Evolutionary conservation across 2,113 vertebrate genomes (phyloP).

Genomic region (Paraplagusia blochii): DNA sequence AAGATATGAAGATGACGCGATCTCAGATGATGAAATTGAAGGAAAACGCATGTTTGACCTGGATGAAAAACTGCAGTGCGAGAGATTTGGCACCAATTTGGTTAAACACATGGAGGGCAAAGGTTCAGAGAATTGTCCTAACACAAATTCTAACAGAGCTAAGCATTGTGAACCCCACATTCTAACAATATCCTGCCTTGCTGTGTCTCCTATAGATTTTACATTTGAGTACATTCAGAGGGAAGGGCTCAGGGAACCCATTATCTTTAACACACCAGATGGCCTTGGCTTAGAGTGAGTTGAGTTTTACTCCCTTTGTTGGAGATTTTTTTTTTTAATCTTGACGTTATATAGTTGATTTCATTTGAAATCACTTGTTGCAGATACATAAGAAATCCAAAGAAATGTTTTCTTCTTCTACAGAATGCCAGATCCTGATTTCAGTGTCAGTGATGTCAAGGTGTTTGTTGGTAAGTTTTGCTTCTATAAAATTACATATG

Average conservation of each 20-base stretch:
- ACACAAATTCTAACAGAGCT: not conserved
- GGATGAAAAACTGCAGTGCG: conserved; percentile 88
- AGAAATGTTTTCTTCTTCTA: conserved; percentile 17
- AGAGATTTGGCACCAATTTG: conserved; percentile 84
- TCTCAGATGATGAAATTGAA: conserved; percentile 98
- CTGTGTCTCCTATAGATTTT: conserved; percentile 80
- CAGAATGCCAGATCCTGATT: conserved; percentile 96
- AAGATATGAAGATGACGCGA: conserved; percentile 94
- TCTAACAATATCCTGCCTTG: not conserved
- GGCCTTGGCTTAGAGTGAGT: conserved; percentile 94
- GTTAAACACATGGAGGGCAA: conserved; percentile 95
- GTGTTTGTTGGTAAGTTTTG: conserved; percentile 90
- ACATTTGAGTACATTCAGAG: conserved; percentile 95
- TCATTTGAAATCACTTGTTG: not conserved
- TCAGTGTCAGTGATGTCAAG: conserved; percentile 96
- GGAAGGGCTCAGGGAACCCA: conserved; percentile 90
- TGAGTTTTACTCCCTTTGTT: not conserved
- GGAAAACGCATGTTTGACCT: conserved; percentile 94
- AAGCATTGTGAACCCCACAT: not conserved
- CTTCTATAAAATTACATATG: not conserved
- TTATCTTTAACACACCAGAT: conserved; percentile 89
- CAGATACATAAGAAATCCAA: not conserved
- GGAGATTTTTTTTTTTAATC: not conserved
- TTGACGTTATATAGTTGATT: not conserved
- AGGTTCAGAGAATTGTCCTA: conserved; percentile 74